A percentile compares a stretch with the other conserved stretches of the same genome.
Evolutionary conservation across 1,140 invertebrate genomes (phyloP).

Genomic region (Trichomalopsis sarcophagae): DNA sequence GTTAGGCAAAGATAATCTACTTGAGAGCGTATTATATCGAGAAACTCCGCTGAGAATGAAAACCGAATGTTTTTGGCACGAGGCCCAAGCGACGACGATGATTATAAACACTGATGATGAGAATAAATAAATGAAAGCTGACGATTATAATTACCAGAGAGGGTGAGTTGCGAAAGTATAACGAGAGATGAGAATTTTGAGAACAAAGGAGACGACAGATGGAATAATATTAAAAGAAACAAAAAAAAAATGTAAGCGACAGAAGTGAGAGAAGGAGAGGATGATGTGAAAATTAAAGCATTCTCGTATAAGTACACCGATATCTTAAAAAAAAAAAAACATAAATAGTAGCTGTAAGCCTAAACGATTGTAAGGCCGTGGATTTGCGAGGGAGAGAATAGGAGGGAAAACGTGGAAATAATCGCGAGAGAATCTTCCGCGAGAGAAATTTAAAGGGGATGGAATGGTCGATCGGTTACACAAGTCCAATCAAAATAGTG

Average conservation of each 20-base stretch:
- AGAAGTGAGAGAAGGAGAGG: slow-evolving; percentile 20
- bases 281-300: slow-evolving; percentile 45
- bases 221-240: slow-evolving; percentile 26
- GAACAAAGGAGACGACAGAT: neutral
- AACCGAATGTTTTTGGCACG: slow-evolving; percentile 21
- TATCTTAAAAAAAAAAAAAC: slow-evolving; percentile 68
- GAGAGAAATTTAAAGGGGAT: neutral
- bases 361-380: slow-evolving; percentile 67
- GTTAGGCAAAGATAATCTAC: neutral
- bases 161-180: slow-evolving; percentile 29
- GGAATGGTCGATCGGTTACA: neutral
- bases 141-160: slow-evolving; percentile 20
- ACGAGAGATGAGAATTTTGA: neutral
- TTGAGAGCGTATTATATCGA: neutral
- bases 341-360: slow-evolving; percentile 70
- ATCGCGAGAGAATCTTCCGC: slow-evolving; percentile 15
- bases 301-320: slow-evolving; percentile 71
- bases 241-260: slow-evolving; percentile 33
- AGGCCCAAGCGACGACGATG: neutral
- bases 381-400: slow-evolving; percentile 60
- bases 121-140: neutral
- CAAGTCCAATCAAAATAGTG: slow-evolving; percentile 30
- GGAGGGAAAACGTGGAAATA: neutral
- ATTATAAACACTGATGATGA: neutral
- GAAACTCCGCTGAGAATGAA: neutral